Evolutionary conservation across 2,797 vertebrate genomes (phyloP).

Genomic region (Lagocephalus sceleratus): DNA sequence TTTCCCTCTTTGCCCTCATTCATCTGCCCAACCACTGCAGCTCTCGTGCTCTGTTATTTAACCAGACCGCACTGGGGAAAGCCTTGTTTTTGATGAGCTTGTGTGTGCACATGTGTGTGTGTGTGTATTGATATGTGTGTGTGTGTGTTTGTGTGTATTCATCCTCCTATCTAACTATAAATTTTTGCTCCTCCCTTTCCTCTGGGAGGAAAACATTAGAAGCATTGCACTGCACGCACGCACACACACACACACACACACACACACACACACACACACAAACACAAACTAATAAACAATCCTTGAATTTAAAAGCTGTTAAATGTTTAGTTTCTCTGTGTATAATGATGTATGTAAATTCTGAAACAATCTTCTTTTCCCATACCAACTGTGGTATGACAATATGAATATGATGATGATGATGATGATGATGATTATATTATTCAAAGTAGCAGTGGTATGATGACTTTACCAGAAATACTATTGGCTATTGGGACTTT

Average conservation of each 20-base stretch:
- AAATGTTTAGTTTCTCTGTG: background rate
- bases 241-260: conserved; percentile 6
- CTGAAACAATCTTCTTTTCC: background rate
- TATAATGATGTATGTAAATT: background rate
- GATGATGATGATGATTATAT: too few relatives aligned
- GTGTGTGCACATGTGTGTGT: conserved; percentile 20
- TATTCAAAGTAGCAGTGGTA: too few relatives aligned
- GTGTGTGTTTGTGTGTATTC: conserved; percentile 16
- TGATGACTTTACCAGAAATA: too few relatives aligned
- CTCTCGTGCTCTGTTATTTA: conserved; percentile 60
- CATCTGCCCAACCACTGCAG: conserved; percentile 35
- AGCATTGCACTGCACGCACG: conserved; percentile 19
- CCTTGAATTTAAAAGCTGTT: background rate
- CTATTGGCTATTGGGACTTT: too few relatives aligned
- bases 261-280: conserved; percentile 1
- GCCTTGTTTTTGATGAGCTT: conserved; percentile 42
- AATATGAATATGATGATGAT: background rate
- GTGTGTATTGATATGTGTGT: conserved; percentile 12
- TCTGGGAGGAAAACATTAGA: conserved; percentile 39
- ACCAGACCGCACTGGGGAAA: conserved; percentile 48
- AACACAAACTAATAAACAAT: background rate
- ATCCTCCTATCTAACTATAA: too few relatives aligned
- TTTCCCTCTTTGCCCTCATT: conserved; percentile 41
- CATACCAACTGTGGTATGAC: background rate
- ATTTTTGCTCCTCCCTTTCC: too few relatives aligned